phyloP scores from a whole-genome alignment of 2,888 invertebrate species.

The Dynastes hyllus region DNA sequence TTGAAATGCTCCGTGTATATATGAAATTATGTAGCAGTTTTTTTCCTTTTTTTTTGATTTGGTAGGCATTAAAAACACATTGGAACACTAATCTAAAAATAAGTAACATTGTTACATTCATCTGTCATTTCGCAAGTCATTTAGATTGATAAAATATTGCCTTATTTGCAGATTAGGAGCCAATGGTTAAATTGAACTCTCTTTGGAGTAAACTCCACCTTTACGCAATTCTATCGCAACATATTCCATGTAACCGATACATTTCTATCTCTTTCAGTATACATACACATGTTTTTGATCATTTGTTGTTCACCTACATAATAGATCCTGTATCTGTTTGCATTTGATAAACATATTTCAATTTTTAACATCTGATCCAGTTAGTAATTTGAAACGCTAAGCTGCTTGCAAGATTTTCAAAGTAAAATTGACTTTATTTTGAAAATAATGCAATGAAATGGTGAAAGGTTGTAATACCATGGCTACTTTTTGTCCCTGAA shows the following conservation, averaged over 20 bases:
- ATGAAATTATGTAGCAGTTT: constrained; percentile 62
- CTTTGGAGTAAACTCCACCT: constrained; percentile 73
- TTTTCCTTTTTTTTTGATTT: constrained; percentile 60
- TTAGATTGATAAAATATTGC: not conserved
- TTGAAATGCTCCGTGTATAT: constrained; percentile 45
- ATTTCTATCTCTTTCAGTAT: constrained; percentile 43
- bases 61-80: constrained; percentile 64
- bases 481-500: constrained; percentile 27
- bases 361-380: not conserved
- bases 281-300: constrained; percentile 16
- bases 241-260: constrained; percentile 46
- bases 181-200: constrained; percentile 56
- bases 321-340: constrained; percentile 62
- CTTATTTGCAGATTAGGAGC: constrained; percentile 55
- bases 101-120: not conserved
- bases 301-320: constrained; percentile 51
- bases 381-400: constrained; percentile 9
- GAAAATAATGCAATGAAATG: constrained; percentile 34
- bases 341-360: constrained; percentile 63
- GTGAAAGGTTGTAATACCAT: not conserved
- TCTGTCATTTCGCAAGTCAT: not conserved
- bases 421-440: constrained; percentile 33
- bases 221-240: constrained; percentile 57
- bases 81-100: constrained; percentile 49
- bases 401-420: constrained; percentile 33